These are phyloP conservation scores for Teinopalpus imperialis DNA, from an alignment of 2,888 invertebrate species.

Conservation along the genomic window DNA sequence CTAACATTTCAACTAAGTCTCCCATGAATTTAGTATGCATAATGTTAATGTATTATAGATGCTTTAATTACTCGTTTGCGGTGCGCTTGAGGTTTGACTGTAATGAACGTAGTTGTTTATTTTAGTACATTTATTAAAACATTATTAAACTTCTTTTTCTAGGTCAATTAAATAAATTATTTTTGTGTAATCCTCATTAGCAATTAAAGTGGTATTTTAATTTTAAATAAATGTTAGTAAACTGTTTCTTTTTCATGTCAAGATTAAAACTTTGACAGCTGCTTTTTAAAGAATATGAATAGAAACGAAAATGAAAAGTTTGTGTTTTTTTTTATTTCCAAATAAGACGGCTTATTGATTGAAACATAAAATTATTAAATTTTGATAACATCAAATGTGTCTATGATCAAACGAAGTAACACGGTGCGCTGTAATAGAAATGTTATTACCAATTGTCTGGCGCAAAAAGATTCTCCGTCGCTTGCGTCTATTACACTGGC, in stretches of 20 bases:
- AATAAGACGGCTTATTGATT: neutral
- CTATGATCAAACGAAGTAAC: constrained; percentile 1
- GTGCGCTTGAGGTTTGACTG: constrained; percentile 59
- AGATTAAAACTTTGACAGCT: neutral
- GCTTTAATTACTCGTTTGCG: constrained; percentile 76
- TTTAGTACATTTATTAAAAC: neutral
- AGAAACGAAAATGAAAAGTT: neutral
- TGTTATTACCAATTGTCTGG: constrained; percentile 1
- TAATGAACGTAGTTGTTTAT: constrained; percentile 21
- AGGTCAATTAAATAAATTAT: no score
- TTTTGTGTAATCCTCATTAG: no score
- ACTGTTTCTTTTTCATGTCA: neutral
- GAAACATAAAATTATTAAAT: constrained; percentile 6
- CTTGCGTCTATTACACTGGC: constrained; percentile 43
- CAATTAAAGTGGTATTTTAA: no score
- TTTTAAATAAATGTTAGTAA: neutral
- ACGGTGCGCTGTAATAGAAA: constrained; percentile 7
- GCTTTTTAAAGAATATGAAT: neutral
- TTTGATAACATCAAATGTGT: constrained; percentile 2
- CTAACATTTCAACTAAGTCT: constrained; percentile 67
- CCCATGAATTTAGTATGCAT: constrained; percentile 72
- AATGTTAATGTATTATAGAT: constrained; percentile 76
- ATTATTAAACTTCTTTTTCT: no score
- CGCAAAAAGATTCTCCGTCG: constrained; percentile 22
- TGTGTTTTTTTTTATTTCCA: neutral